These are phyloP conservation scores for Cathartes aura DNA, from an alignment of 2,113 vertebrate species.

Conservation along the genomic window DNA sequence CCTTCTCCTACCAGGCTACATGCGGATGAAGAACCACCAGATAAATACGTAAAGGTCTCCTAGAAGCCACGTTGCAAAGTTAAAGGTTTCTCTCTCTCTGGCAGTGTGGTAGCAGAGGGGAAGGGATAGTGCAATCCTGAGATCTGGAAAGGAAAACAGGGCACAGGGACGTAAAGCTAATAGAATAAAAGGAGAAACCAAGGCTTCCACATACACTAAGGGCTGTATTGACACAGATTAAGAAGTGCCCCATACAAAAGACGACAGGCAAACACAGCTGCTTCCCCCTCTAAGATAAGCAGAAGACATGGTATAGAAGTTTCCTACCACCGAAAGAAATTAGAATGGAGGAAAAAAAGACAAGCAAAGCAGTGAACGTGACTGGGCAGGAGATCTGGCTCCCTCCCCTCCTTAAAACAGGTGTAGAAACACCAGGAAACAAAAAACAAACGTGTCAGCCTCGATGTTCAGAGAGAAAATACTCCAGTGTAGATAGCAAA, in stretches of 20 bases:
- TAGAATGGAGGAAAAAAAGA: background rate
- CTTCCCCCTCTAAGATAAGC: constrained; percentile 30
- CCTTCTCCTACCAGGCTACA: background rate
- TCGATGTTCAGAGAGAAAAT: background rate
- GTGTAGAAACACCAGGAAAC: background rate
- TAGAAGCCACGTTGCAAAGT: background rate
- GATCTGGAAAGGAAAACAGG: constrained; percentile 1
- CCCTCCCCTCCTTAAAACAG: background rate
- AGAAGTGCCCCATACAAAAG: constrained; percentile 34
- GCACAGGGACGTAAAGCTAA: background rate
- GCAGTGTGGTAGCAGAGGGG: background rate
- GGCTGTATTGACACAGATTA: constrained; percentile 33
- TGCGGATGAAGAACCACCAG: background rate
- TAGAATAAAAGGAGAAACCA: constrained; percentile 7
- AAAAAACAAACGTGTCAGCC: background rate
- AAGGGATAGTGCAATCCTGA: background rate
- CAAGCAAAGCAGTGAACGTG: background rate
- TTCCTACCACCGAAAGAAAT: background rate
- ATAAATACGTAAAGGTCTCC: background rate
- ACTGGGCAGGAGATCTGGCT: background rate
- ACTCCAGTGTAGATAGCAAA: background rate
- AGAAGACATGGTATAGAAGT: constrained; percentile 2
- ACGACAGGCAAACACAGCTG: constrained; percentile 49
- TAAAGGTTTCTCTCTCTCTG: background rate
- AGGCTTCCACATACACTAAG: background rate